Evolutionary conservation across 2,888 invertebrate genomes (phyloP).

Genomic region (Drosophila peninsularis): DNA sequence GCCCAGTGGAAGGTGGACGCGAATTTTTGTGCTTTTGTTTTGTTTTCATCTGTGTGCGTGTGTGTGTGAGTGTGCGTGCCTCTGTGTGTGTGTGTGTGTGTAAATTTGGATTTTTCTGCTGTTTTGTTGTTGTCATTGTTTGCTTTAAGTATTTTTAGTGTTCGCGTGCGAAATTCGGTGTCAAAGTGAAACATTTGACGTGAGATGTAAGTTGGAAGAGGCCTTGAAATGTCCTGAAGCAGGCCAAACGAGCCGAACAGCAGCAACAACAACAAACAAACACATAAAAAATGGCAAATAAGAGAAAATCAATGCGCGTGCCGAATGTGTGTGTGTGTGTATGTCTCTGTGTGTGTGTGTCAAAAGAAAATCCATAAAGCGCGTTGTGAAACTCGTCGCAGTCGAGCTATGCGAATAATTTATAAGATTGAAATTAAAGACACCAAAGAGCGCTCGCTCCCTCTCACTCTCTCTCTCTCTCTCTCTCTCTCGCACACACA

Average conservation of each 20-base stretch:
- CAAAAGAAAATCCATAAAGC: slow-evolving; percentile 69
- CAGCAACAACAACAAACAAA: slow-evolving; percentile 16
- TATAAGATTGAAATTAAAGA: slow-evolving; percentile 64
- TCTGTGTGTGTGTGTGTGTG: neutral
- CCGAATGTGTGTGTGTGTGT: slow-evolving; percentile 16
- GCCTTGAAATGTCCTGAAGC: slow-evolving; percentile 68
- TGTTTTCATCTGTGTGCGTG: slow-evolving; percentile 24
- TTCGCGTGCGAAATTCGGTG: slow-evolving; percentile 66
- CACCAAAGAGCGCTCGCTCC: slow-evolving; percentile 37
- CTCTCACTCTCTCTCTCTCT: neutral
- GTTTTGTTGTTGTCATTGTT: slow-evolving; percentile 31
- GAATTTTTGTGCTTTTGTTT: slow-evolving; percentile 41
- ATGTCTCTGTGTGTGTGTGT: slow-evolving; percentile 17
- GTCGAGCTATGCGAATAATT: slow-evolving; percentile 62
- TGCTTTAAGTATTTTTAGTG: slow-evolving; percentile 62
- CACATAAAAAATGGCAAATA: slow-evolving; percentile 36
- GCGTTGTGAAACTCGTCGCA: slow-evolving; percentile 63
- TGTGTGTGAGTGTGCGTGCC: too few relatives aligned
- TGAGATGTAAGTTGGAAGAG: slow-evolving; percentile 53
- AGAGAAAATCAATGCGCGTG: slow-evolving; percentile 72
- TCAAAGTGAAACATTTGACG: slow-evolving; percentile 61
- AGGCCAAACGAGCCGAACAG: slow-evolving; percentile 26
- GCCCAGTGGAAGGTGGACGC: slow-evolving; percentile 42
- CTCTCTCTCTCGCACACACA: neutral
- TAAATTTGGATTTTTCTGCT: slow-evolving; percentile 2